Percentiles rank a stretch among this genome's conserved stretches.
Evolutionary conservation across 2,888 invertebrate species (phyloP).

Genomic region (Andricus curvator): DNA sequence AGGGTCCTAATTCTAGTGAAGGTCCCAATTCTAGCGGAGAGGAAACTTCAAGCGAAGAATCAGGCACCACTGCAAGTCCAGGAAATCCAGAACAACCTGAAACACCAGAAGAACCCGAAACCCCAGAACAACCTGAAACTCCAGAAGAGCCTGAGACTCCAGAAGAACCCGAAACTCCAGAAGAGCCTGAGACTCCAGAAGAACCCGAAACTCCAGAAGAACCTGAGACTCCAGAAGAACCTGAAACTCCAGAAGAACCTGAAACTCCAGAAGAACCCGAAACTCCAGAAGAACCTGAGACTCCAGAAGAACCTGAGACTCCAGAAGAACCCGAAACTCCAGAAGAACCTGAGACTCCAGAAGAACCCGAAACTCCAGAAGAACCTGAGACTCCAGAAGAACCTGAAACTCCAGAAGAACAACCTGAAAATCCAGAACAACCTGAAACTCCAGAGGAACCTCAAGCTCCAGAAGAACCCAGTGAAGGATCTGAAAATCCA

Average conservation of each 20-base stretch:
- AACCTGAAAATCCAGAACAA: background rate
- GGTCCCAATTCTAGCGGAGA: background rate
- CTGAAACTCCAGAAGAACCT: conserved; percentile 1
- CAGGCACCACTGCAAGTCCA: background rate
- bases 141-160: background rate
- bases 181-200: conserved; percentile 11
- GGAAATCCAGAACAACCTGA: background rate
- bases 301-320: background rate
- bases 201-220: background rate
- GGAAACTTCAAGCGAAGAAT: background rate
- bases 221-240: background rate
- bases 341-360: background rate
- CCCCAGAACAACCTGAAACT: background rate
- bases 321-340: background rate
- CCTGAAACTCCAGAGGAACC: conserved; percentile 2
- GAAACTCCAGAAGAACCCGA: conserved; percentile 1
- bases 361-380: conserved; percentile 1
- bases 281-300: background rate
- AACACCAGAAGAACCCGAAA: background rate
- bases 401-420: too few relatives aligned
- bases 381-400: background rate
- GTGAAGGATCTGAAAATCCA: conserved; percentile 20
- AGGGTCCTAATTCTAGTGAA: background rate
- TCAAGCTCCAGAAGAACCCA: conserved; percentile 6
- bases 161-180: background rate